phyloP scores from a whole-genome alignment of 2,797 vertebrate genomes.

The Sandelia bainsii region DNA sequence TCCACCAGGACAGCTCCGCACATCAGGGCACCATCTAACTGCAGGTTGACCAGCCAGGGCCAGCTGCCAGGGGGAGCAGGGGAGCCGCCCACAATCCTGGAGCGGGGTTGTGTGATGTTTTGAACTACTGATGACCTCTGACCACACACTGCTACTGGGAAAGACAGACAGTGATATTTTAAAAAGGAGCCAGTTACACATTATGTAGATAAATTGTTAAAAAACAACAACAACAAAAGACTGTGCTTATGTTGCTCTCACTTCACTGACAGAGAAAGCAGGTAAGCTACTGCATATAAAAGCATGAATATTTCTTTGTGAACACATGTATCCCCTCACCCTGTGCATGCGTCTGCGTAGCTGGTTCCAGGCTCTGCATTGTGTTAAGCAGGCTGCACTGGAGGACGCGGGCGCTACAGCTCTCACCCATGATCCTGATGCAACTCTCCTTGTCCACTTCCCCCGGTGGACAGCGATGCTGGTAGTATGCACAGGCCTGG shows the following conservation, averaged over 20 bases:
- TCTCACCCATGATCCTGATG: conserved; percentile 84
- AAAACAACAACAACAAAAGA: not conserved
- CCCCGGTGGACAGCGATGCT: conserved; percentile 79
- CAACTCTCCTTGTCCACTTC: conserved; percentile 80
- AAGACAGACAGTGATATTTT: conserved; percentile 26
- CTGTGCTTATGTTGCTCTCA: not conserved
- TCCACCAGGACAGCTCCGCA: conserved; percentile 94
- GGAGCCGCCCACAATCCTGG: conserved; percentile 92
- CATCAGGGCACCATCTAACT: conserved; percentile 90
- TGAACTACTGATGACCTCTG: conserved; percentile 64
- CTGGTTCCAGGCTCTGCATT: conserved; percentile 85
- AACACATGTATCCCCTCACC: conserved; percentile 64
- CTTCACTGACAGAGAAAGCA: not conserved
- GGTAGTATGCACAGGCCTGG: conserved; percentile 88
- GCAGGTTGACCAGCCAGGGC: conserved; percentile 96
- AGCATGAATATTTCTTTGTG: not conserved
- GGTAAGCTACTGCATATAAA: not conserved
- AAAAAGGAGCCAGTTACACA: not conserved
- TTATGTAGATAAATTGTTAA: no score
- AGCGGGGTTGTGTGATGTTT: conserved; percentile 85
- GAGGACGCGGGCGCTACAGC: conserved; percentile 86
- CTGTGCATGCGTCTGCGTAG: conserved; percentile 76
- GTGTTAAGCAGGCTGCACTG: conserved; percentile 86
- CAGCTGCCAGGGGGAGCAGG: conserved; percentile 88
- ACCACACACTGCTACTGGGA: conserved; percentile 89